Evolutionary conservation across 1,140 invertebrate species (phyloP), one percentile per base, ranked within the genome.

Genomic region (Cephus cinctus): DNA sequence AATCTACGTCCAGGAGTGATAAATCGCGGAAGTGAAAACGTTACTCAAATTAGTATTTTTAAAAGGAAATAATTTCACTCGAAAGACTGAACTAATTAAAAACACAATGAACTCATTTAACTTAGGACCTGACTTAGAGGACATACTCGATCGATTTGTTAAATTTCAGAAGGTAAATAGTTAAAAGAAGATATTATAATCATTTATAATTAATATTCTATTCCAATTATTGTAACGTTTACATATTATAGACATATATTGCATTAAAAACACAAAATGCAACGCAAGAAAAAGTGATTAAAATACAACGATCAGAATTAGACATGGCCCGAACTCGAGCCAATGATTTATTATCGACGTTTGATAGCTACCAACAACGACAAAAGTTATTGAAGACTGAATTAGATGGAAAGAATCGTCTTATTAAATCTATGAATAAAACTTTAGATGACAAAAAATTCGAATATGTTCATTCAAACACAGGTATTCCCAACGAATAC

Each of bases 231-330:
- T 0, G 15, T n/a, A 31, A 3, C 4, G 27, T 27, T 15, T 21
- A 31, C 15, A 8, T 19, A 38, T 15, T 43, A 25, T 30, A 61
- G 63, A 20, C 41, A 21, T 54, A 59, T 31, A 5, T 43, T 1
- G 47, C 32, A 9, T 14, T 59, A 6, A 39, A 56, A 38, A 11
- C 27, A 9, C 47, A 52, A 3, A 23, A 49, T 4, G 20, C 9
- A 0, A 6, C 45, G 2, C 56, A 53, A 5, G 46, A 54, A 5
- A 43, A 52, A 4, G 14, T 43, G 0, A 8, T 54, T 5, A 9
- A 25, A 35, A 21, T 34, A 9, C 54, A 61, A 4, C 44, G 40
- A 16, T 23, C 31, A 3, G 34, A 46, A 8, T 32, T 46, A 2
- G 15, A 31, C 0, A 50, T 23, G 18, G 12, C 47, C 5, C 30